These are phyloP conservation scores for Eupithecia insigniata DNA, from an alignment of 2,888 invertebrate species.

Conservation along the genomic window DNA sequence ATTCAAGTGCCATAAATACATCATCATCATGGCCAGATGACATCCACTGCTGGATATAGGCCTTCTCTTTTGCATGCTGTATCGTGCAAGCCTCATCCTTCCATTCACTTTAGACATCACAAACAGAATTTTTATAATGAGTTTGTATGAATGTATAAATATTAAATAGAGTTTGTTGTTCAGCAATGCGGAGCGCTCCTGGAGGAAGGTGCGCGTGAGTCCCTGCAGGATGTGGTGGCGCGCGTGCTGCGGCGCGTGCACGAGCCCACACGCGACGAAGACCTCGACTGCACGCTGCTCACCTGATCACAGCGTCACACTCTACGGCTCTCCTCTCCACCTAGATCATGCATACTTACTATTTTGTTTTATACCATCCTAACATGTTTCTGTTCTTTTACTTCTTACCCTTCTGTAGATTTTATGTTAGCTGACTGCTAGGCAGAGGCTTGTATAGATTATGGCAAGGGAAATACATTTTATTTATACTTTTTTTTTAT, in stretches of 20 bases:
- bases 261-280: conserved; percentile 92
- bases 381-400: background rate
- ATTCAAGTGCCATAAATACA: background rate
- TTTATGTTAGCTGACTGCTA: background rate
- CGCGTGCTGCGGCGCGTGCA: conserved; percentile 94
- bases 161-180: background rate
- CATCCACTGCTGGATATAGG: too few relatives aligned
- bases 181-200: conserved; percentile 90
- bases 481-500: background rate
- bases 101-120: too few relatives aligned
- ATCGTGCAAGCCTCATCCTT: too few relatives aligned
- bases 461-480: background rate
- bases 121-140: too few relatives aligned
- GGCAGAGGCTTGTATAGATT: conserved; percentile 3
- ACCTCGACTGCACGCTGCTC: conserved; percentile 95
- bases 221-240: conserved; percentile 93
- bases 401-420: background rate
- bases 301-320: conserved; percentile 83
- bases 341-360: conserved; percentile 4
- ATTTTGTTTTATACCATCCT: conserved; percentile 11
- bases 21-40: background rate
- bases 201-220: conserved; percentile 95
- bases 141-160: background rate
- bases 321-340: too few relatives aligned
- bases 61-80: too few relatives aligned